These are phyloP conservation scores for Pygoscelis adeliae DNA, from an alignment of 2,113 vertebrate genomes.

Conservation along the genomic window DNA sequence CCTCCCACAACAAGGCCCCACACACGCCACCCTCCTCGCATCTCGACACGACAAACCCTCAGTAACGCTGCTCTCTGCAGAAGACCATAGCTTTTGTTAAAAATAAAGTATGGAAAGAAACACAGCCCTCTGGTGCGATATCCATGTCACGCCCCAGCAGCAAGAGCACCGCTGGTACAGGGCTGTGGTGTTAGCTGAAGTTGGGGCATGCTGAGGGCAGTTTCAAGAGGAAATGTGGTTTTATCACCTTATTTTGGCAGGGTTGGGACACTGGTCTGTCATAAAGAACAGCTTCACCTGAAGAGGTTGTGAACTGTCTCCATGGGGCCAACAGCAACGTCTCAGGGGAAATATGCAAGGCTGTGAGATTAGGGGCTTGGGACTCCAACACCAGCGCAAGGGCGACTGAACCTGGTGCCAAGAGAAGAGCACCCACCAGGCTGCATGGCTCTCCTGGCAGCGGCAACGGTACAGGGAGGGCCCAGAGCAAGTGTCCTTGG, in stretches of 20 bases:
- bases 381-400: rapidly evolving
- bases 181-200: not conserved
- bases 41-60: not conserved
- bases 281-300: not conserved
- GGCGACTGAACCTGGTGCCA: not conserved
- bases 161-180: not conserved
- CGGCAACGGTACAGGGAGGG: not conserved
- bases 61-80: not conserved
- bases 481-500: not conserved
- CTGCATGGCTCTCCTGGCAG: not conserved
- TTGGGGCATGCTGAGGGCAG: not conserved
- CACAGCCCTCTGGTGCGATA: not conserved
- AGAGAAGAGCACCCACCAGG: not conserved
- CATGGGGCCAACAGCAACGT: not conserved
- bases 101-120: not conserved
- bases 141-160: not conserved
- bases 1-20: not conserved
- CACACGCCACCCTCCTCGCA: not conserved
- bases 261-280: not conserved
- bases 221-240: not conserved
- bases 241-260: not conserved
- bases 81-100: not conserved
- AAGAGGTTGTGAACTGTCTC: not conserved
- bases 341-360: not conserved
- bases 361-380: not conserved